A percentile compares a stretch with the other conserved stretches of the same genome.
phyloP scores from a whole-genome alignment of 2,888 invertebrate species.

The Drosophila glabriapex region DNA sequence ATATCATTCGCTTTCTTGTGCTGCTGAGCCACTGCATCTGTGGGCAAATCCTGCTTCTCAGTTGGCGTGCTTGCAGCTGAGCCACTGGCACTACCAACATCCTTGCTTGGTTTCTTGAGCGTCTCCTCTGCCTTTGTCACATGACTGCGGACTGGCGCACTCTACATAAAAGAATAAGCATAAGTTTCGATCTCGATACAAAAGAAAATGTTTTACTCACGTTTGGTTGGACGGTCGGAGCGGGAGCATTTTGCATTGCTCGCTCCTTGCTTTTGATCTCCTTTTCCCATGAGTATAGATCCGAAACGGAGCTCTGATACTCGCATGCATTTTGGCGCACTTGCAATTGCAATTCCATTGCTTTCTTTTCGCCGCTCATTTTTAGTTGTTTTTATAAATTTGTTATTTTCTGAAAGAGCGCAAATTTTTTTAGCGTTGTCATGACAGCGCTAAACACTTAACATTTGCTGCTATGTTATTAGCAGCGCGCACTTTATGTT shows the following conservation, averaged over 20 bases:
- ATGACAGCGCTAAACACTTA: constrained; percentile 41
- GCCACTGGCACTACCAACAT: constrained; percentile 28
- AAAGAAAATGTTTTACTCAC: constrained; percentile 41
- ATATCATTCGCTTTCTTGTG: constrained; percentile 78
- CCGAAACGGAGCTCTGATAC: constrained; percentile 74
- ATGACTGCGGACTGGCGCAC: constrained; percentile 72
- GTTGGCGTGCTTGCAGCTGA: constrained; percentile 64
- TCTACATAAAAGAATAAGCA: constrained; percentile 19
- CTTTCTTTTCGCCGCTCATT: constrained; percentile 65
- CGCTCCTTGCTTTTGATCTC: constrained; percentile 84
- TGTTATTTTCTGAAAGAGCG: constrained; percentile 42
- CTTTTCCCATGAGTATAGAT: constrained; percentile 83
- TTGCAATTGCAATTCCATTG: constrained; percentile 85
- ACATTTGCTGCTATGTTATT: constrained; percentile 3
- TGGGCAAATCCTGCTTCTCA: constrained; percentile 72
- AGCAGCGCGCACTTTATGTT: constrained; percentile 3
- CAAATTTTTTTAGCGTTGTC: constrained; percentile 51
- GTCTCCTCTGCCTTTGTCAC: constrained; percentile 14
- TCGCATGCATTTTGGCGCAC: constrained; percentile 82
- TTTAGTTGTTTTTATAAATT: constrained; percentile 19
- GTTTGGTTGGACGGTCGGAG: constrained; percentile 35
- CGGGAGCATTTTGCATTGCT: constrained; percentile 62
- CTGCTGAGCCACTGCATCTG: constrained; percentile 65
- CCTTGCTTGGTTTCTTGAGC: not conserved
- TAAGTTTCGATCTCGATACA: not conserved